Base-by-base conservation (phyloP, 2,113 vertebrate species). In the Galeopterus variegatus region DNA sequence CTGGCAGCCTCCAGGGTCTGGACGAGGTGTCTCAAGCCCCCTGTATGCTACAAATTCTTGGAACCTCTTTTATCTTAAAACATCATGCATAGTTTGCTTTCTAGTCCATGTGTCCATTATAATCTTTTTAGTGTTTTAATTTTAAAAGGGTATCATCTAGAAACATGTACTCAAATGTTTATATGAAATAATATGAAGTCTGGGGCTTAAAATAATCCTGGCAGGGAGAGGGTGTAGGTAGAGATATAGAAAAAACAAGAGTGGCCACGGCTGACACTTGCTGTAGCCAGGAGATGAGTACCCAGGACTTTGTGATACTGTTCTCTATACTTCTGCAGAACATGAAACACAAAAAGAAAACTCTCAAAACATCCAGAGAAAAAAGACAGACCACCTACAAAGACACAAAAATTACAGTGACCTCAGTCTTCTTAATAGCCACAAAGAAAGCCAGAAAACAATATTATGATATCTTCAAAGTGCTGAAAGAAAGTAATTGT, bases 51-150 rank as follows among this genome's bases (percentile, higher is more conserved):
- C 36, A 28, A 58, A 93, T 58, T 45, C 21, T 70, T 60, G 14
- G 65, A 23, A 41, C 26, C 24, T 88, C 91, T 26, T 80, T 88
- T 52, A 81, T 72, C 54, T 62, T 81, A 73, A 70, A 87, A 93
- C 28, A 28, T 70, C 54, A 23, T 28, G 52, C 31, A 73, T 88
- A 21, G 33, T 54, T 89, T 73, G 19, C 14, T 33, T 62, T 80
- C 23, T 79, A 80, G 31, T 73, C 65, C 26, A 14, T 54, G 69
- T 50, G 33, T 52, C 65, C 54, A 60, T 19, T 72, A 70, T 28
- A 21, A 60, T 41, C 54, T 90, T 62, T 67, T 4, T 13, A 75
- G 58, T 75, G 13, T 65, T 85, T 85, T 65, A 33, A 41, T 85
- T 24, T 86, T 86, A 60, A 93, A 86, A 56, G 4, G 56, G 60